phyloP scores from a whole-genome alignment of 2,797 vertebrate species.

The Anisognathus igniventris region DNA sequence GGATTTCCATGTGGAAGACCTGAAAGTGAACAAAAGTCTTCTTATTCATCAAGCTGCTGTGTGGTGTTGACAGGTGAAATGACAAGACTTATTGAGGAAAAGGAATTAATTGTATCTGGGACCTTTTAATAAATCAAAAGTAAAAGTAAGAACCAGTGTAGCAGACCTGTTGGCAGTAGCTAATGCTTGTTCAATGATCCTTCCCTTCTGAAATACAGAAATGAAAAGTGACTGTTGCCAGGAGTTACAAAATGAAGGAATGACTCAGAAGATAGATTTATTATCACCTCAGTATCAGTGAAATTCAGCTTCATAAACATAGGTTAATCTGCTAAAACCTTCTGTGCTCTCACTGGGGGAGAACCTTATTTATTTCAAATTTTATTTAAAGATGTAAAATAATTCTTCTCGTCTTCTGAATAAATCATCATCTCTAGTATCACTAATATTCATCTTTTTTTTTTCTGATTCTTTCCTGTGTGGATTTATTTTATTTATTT shows the following conservation, averaged over 20 bases:
- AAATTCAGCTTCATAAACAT: conserved; percentile 25
- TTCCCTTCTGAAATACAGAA: conserved; percentile 24
- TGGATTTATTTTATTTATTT: conserved; percentile 22
- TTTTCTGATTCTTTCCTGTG: not conserved
- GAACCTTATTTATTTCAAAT: not conserved
- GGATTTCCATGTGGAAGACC: not conserved
- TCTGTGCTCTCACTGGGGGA: not conserved
- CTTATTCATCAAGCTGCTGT: not conserved
- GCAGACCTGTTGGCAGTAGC: not conserved
- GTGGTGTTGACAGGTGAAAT: not conserved
- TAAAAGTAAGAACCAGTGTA: not conserved
- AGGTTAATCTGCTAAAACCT: conserved; percentile 27
- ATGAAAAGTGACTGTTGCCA: conserved; percentile 33
- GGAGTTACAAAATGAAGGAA: conserved; percentile 34
- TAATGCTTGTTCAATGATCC: conserved; percentile 33
- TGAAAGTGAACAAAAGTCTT: not conserved
- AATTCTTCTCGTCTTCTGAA: not conserved
- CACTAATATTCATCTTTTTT: not conserved
- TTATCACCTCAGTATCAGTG: not conserved
- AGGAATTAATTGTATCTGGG: not conserved
- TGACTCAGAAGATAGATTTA: conserved; percentile 14
- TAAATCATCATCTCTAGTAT: conserved; percentile 3
- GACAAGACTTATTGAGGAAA: not conserved
- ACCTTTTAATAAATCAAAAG: conserved; percentile 31
- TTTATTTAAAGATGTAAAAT: not conserved